Percentiles rank a stretch among this genome's conserved stretches.
Conservation (phyloP, 2,888 invertebrate genomes). For the Lucinisca nassula region DNA sequence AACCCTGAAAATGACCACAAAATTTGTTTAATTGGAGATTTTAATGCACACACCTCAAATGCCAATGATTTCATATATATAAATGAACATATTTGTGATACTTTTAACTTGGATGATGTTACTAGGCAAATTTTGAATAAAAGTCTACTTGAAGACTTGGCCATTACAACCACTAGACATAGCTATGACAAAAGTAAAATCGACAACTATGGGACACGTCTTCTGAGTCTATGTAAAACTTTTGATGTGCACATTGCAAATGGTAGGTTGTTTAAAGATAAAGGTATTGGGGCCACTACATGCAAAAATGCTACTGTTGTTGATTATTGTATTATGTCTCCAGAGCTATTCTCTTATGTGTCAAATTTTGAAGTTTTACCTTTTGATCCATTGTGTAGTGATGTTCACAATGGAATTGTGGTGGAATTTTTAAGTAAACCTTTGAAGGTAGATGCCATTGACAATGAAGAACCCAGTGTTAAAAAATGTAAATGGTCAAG, state of each 20-base stretch:
- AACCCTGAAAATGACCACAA: background rate
- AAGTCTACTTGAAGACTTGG: background rate
- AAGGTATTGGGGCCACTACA: background rate
- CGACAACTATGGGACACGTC: background rate
- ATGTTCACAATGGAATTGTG: background rate
- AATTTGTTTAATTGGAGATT: background rate
- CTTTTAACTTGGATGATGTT: background rate
- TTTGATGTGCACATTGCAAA: constrained; percentile 3
- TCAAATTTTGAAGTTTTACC: constrained; percentile 6
- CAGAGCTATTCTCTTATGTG: background rate
- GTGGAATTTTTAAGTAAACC: constrained; percentile 8
- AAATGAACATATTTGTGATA: background rate
- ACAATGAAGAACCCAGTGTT: background rate
- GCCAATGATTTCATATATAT: background rate
- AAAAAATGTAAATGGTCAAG: background rate
- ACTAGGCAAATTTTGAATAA: background rate
- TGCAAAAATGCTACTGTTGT: background rate
- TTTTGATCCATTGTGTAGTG: background rate
- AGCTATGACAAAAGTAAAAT: background rate
- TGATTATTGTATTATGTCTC: background rate
- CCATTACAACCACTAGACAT: background rate
- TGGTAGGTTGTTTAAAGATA: constrained; percentile 7
- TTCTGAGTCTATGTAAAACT: background rate
- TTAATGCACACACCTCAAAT: background rate
- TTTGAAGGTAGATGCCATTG: background rate